Base-by-base conservation (phyloP, 2,888 invertebrate species). In the Formica aserva region DNA sequence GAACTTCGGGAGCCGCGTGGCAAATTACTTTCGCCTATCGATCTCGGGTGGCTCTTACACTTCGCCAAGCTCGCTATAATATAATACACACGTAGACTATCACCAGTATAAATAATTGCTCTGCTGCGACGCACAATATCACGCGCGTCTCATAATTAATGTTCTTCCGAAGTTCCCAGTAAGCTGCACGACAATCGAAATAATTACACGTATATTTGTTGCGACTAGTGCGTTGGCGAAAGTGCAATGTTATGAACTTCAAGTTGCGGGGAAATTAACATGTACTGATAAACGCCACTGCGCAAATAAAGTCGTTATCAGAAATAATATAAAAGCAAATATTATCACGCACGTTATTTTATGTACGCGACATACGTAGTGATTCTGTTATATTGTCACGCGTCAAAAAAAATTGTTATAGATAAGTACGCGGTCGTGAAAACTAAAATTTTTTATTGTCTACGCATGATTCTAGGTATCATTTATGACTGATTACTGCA, bases 21-120 rank as follows among this genome's bases (percentile, higher is more conserved):
- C 41, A 57, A 72, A 72, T 78, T 78, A 78, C 57, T 72, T 78
- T 78, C 57, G 22, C 32, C 22, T 57, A 78, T 78, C 72, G 78
- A 72, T 78, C 45, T 32, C 71, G 13, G 2, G 13, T 45, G 3
- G 0, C 9, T 9, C 18, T 9, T 15, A 26, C 11, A 5, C 52
- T n/a, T 4, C 2, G 4, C 8, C 48, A 48, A 8, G 52, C 38
- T 41, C 35, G 22, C 41, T 45, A 60, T 60, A 72, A 71, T 41
- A 32, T 41, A 57, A 71, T 78, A 48, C 67, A 57, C 57, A 57
- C 18, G 41, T 41, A 13, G 32, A n/a, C 72, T 38, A 26, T 32
- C 38, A 45, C 72, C 8, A n/a, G 13, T 32, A 71, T 45, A 60
- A 72, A 78, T 60, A 78, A 78, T 78, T 77, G 15, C 71, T 77